Evolutionary conservation across 64 coral and sea anemone genomes (phyloP), one percentile per base, ranked within the genome.

Genomic region (Acropora tenuis): DNA sequence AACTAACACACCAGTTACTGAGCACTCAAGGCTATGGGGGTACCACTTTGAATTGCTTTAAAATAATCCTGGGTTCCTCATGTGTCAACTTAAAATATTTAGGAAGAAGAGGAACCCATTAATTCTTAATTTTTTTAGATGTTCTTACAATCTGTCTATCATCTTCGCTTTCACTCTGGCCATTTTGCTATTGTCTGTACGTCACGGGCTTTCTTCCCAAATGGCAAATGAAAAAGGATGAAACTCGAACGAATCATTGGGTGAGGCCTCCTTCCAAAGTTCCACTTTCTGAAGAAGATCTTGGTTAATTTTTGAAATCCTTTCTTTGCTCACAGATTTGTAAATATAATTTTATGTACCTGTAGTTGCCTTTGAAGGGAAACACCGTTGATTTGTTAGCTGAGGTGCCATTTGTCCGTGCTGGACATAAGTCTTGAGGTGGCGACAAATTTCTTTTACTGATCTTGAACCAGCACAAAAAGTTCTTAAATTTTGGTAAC

Each of bases 301-400:
- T 50, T 87, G 73, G 46, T 94, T 46, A 57, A 74, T 86, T 73
- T 84, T 78, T 12, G 77, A 43, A 58, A 43, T 76, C 42, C 87
- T 30, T 77, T 90, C 53, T 79, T 90, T 73, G 9, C 74, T 17
- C 12, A 81, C 48, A 3, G 78, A 75, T 41, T 42, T 84, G 48
- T 94, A 92, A 69, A 90, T 94, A 61, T 90, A 75, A 12, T 76
- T 94, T 41, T 30, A 30, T 30, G 30, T 30, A 30, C 88, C 7
- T 2, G 87, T 71, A 41, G 69, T 85, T 1, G 2, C 60, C 45
- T 69, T 82, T 1, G 82, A 87, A 0, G 76, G 93, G 15, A 41
- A 91, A 61, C 87, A 91, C 7, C 88, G 6, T 61, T 68, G 41
- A 16, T 95, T 90, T 0, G 20, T 76, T 65, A 61, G 47, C 1